Conservation (phyloP, 92 coral and sea anemone species). For the Epizoanthus ramosus region DNA sequence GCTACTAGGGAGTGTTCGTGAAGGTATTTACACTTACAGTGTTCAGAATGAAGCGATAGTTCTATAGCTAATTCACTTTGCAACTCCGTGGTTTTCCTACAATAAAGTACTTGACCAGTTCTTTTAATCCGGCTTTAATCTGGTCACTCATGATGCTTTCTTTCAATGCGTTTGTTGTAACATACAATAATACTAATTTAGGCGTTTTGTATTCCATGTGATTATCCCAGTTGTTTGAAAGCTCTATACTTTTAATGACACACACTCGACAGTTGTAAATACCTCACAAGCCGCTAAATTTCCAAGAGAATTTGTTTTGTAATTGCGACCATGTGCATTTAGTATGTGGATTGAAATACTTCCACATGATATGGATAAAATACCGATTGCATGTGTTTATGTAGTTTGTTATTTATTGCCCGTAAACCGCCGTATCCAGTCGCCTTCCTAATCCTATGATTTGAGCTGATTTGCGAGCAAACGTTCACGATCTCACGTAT, state of each 20-base stretch:
- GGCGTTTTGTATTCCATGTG: not conserved
- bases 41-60: not conserved
- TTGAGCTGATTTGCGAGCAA: too few species aligned
- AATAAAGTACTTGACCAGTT: not conserved
- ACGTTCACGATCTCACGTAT: too few species aligned
- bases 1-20: constrained; percentile 7
- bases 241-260: not conserved
- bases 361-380: not conserved
- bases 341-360: not conserved
- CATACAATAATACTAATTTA: too few species aligned
- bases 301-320: not conserved
- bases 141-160: not conserved
- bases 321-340: not conserved
- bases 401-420: too few species aligned
- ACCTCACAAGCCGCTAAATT: constrained; percentile 14
- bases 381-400: not conserved
- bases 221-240: not conserved
- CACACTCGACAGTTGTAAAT: constrained; percentile 7
- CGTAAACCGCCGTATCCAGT: too few species aligned
- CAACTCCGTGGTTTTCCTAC: not conserved
- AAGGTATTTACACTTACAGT: not conserved
- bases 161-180: not conserved
- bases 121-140: not conserved
- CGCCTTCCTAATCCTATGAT: too few species aligned
- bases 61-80: not conserved